Evolutionary conservation across 2,888 invertebrate species (phyloP), one percentile per base, ranked within the genome.

Genomic region (Tolmerus cingulatus): DNA sequence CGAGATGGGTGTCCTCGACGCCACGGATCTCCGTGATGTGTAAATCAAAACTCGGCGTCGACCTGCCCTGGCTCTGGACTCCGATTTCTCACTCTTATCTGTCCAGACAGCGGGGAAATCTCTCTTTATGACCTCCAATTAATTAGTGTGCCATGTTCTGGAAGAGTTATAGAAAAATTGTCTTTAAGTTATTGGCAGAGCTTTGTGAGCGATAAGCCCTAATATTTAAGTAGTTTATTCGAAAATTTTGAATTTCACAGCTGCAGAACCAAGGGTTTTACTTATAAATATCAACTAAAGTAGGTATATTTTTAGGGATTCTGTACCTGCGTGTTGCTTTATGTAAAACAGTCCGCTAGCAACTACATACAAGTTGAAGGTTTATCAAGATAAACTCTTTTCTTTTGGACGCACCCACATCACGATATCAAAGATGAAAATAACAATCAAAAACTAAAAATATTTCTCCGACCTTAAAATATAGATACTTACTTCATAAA

Each of bases 81-180:
- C 27, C 9, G 27, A 66, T 66, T 66, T 66, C 23, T 66, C 66
- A 66, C 66, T 66, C 23, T 66, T 66, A 66, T 66, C 66, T 23
- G 66, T 23, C 66, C 66, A 66, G 66, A 66, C 85, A 74, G 43
- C 85, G 74, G 74, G 66, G 85, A 85, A 85, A 85, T 85, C 43
- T 85, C 74, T 27, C n/a, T 85, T 85, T 85, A 85, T 43, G 74
- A 46, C 27, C n/a, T 16, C 74, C 85, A 85, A 85, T 85, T 85
- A 85, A 85, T 85, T 85, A 85, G 43, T 74, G 74, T 85, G 74
- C 85, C 85, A 85, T 85, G 85, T 85, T 85, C 85, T 85, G 74
- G 34, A 85, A 85, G 37, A 40, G 74, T 85, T 19, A 74, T 8
- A 46, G 85, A 85, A 85, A 85, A 66, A 66, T 57, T 57, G 46